Conservation (phyloP, 2,797 vertebrate genomes). For the Cyclopterus lumpus region DNA sequence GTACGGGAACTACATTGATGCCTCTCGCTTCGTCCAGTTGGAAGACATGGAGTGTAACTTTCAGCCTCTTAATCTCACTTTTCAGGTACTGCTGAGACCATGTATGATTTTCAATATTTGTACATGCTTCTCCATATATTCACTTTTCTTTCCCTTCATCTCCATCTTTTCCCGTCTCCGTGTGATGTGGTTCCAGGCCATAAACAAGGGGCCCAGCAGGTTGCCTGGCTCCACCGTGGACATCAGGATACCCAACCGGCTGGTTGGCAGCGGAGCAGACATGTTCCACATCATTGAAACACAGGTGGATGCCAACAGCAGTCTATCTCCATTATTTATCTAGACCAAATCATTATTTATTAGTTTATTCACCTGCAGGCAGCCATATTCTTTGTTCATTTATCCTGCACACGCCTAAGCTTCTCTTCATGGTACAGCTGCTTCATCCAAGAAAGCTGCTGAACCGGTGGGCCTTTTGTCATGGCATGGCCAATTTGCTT, state of each 20-base stretch:
- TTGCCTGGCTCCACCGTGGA: constrained; percentile 91
- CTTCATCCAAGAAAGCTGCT: constrained; percentile 34
- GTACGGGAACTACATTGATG: constrained; percentile 93
- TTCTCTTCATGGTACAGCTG: constrained; percentile 32
- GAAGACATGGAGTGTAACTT: constrained; percentile 93
- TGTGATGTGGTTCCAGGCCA: constrained; percentile 85
- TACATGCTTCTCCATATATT: constrained; percentile 21
- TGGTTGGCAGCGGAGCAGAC: constrained; percentile 90
- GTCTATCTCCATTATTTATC: constrained; percentile 44
- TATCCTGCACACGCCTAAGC: constrained; percentile 17
- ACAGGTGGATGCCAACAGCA: constrained; percentile 85
- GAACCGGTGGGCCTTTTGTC: constrained; percentile 36
- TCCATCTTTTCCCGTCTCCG: constrained; percentile 14
- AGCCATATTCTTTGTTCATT: constrained; percentile 42
- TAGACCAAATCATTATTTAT: constrained; percentile 53
- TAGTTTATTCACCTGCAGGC: constrained; percentile 59
- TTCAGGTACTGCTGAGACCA: constrained; percentile 86
- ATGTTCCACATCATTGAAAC: constrained; percentile 93
- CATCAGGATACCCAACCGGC: constrained; percentile 92
- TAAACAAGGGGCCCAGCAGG: constrained; percentile 96
- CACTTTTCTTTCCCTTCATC: constrained; percentile 22
- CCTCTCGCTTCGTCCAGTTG: constrained; percentile 88
- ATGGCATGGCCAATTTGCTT: constrained; percentile 37
- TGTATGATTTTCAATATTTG: background rate
- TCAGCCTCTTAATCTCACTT: constrained; percentile 94